phyloP scores from a whole-genome alignment of 2,888 invertebrate species.

The Heliconius cydno region DNA sequence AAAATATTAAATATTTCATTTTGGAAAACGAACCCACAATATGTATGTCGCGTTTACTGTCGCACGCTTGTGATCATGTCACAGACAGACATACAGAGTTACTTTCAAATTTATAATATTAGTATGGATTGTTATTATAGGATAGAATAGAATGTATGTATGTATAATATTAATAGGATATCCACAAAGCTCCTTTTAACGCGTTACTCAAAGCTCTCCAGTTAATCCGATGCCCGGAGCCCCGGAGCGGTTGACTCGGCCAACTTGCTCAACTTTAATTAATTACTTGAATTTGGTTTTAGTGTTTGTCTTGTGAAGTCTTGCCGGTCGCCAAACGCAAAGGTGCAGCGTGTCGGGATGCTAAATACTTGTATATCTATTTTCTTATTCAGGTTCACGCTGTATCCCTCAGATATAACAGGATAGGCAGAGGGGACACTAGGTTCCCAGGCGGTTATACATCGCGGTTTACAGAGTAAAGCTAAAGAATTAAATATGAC shows the following conservation, averaged over 20 bases:
- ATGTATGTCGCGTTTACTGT: too few species aligned
- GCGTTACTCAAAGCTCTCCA: conserved; percentile 29
- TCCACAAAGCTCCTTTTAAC: conserved; percentile 27
- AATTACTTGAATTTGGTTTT: conserved; percentile 48
- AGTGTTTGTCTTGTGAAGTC: conserved; percentile 43
- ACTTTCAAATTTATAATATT: not conserved
- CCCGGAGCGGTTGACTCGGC: conserved; percentile 34
- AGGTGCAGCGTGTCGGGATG: not conserved
- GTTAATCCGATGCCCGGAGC: conserved; percentile 28
- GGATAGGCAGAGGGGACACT: too few species aligned
- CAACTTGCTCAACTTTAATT: conserved; percentile 52
- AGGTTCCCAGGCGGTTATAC: too few species aligned
- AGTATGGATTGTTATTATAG: not conserved
- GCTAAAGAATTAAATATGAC: too few species aligned
- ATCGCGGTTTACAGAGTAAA: too few species aligned
- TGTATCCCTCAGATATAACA: too few species aligned
- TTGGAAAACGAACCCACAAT: too few species aligned
- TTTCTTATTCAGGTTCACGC: too few species aligned
- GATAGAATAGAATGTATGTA: not conserved
- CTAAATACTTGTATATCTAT: not conserved
- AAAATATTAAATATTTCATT: too few species aligned
- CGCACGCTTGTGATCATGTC: too few species aligned
- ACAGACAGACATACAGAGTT: too few species aligned
- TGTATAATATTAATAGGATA: conserved; percentile 12
- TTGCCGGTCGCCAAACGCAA: conserved; percentile 19